Evolutionary conservation across 2,888 invertebrate species (phyloP), one percentile per base, ranked within the genome.

Genomic region (Amaurobius ferox): DNA sequence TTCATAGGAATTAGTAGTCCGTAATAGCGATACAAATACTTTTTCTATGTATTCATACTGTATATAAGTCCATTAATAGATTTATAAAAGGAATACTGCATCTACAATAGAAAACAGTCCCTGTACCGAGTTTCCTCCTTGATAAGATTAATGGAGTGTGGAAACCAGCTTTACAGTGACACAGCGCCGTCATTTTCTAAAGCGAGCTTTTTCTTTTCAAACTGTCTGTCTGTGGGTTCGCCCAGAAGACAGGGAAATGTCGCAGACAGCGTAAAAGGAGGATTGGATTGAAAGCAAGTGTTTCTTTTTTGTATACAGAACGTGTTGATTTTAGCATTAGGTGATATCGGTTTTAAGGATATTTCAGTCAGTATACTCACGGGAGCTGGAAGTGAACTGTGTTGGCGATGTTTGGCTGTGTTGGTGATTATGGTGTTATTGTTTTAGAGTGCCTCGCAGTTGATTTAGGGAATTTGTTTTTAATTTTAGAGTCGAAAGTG

Each of bases 281-380:
- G 16, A 23, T 16, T 23, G 7, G 9, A 35, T 35, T 55, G 23
- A 23, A 19, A 55, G 55, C 11, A 23, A 23, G 23, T 55, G 23
- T 55, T 55, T 55, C 23, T 55, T 23, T 23, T 55, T 55, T 23
- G 55, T 23, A 55, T n/a, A 44, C 44, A 44, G n/a, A 44, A 44
- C 44, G 44, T 44, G 44, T 44, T 44, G 44, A 44, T 44, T 44
- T 44, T 44, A 44, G 44, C 44, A 44, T 44, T n/a, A n/a, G n/a
- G n/a, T n/a, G n/a, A n/a, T n/a, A n/a, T n/a, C n/a, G n/a, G n/a
- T n/a, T n/a, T n/a, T n/a, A n/a, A n/a, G n/a, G n/a, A n/a, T n/a
- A n/a, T n/a, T n/a, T n/a, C n/a, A n/a, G n/a, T n/a, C n/a, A n/a
- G n/a, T n/a, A n/a, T n/a, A n/a, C n/a, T n/a, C n/a, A n/a, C n/a